Percentiles rank a stretch among this genome's conserved stretches.
These are phyloP conservation scores for Chloroceryle aenea DNA, from an alignment of 2,113 vertebrate species.

Conservation along the genomic window DNA sequence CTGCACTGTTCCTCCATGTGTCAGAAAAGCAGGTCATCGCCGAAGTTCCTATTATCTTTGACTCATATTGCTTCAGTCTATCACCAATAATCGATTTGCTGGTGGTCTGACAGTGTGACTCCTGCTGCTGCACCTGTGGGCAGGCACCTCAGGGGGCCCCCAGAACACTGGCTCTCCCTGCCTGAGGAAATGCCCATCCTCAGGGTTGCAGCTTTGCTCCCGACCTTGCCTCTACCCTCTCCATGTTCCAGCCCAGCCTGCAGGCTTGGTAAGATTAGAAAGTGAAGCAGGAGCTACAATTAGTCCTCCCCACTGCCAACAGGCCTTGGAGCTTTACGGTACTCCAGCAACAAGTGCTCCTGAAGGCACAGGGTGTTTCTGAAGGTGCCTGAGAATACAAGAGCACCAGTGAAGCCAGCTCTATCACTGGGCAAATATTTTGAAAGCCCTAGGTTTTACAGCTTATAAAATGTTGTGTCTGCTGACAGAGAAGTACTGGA, in stretches of 20 bases:
- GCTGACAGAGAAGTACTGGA: not conserved
- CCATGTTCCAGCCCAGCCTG: accelerated
- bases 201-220: not conserved
- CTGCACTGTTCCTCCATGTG: not conserved
- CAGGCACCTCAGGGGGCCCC: not conserved
- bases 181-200: not conserved
- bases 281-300: not conserved
- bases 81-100: not conserved
- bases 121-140: not conserved
- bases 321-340: not conserved
- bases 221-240: not conserved
- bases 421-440: not conserved
- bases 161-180: not conserved
- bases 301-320: not conserved
- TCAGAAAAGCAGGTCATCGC: not conserved
- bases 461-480: not conserved
- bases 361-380: not conserved
- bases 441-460: not conserved
- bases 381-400: not conserved
- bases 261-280: not conserved
- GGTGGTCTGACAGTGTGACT: accelerated
- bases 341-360: not conserved
- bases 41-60: not conserved
- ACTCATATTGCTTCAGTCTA: not conserved
- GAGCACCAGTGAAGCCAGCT: not conserved